Percentiles rank a stretch among this genome's conserved stretches.
Evolutionary conservation across 2,113 vertebrate species (phyloP).

Genomic region (Tupaia chinensis): DNA sequence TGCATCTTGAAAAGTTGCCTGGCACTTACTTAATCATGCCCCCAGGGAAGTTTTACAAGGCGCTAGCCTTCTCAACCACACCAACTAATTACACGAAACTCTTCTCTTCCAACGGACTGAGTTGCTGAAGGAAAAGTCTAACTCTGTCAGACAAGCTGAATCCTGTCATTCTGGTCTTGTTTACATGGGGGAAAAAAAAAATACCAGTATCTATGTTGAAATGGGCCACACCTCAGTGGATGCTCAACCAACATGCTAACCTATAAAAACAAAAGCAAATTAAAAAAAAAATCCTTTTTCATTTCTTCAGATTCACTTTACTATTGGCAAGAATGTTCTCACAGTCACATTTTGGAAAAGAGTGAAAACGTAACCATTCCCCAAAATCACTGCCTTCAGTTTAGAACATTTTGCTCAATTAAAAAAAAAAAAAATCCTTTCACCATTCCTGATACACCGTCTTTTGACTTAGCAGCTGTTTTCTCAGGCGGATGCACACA

Average conservation of each 20-base stretch:
- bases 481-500: slow-evolving; percentile 41
- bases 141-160: slow-evolving; percentile 67
- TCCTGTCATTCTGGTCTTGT: slow-evolving; percentile 49
- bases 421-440: background rate
- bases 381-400: background rate
- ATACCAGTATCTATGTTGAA: slow-evolving; percentile 72
- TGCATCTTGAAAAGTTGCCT: background rate
- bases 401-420: background rate
- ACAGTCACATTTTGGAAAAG: background rate
- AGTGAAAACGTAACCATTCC: background rate
- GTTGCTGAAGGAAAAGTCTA: slow-evolving; percentile 61
- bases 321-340: background rate
- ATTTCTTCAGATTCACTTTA: background rate
- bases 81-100: background rate
- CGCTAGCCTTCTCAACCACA: background rate
- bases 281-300: background rate
- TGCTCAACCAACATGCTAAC: slow-evolving; percentile 62
- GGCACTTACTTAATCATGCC: background rate
- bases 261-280: slow-evolving; percentile 52
- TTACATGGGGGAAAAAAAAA: slow-evolving; percentile 65
- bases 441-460: background rate
- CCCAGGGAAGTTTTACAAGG: slow-evolving; percentile 20
- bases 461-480: background rate
- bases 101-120: background rate
- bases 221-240: slow-evolving; percentile 63